Evolutionary conservation across 1,140 invertebrate species (phyloP), one percentile per base, ranked within the genome.

Genomic region (Pseudomyrmex cubaensis): DNA sequence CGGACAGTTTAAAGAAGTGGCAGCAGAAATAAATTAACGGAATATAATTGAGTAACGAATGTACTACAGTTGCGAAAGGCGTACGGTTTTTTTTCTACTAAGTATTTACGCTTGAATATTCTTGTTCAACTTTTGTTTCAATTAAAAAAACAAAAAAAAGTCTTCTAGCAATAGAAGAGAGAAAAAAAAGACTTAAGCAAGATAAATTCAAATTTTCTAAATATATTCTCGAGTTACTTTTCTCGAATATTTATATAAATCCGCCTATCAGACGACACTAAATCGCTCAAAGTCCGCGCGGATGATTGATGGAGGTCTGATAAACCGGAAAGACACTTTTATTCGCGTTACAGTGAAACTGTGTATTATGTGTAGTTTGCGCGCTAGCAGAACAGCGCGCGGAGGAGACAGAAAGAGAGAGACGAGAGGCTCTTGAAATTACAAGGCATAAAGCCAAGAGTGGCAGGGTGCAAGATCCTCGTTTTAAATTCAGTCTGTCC

Each of bases 301-400:
- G 64, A 61, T 67, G 63, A 83, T 86, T 22, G 85, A 69, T 67
- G 20, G 61, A 52, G 57, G 52, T 52, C 20, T 35, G 67, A 59
- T 72, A 17, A 73, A 48, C 35, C 35, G 35, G 54, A 35, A 56
- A n/a, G 70, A 85, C 76, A 64, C 54, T 82, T 69, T 69, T 62
- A 63, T 83, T 48, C 35, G 48, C 44, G 12, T 72, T 57, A 56
- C 20, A 25, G 20, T 15, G 59, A 69, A 48, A 78, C 13, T 13
- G 25, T 12, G 46, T 12, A n/a, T 22, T 54, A 13, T 2, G 8
- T 70, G n/a, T 64, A 52, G 52, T 10, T 52, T 44, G 48, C 52
- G 17, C 25, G 2, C 25, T 25, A 25, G 25, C 25, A 25, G 25
- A 25, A 25, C 25, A 2, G 48, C 52, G 17, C 10, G 9, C 10